Percentiles rank a stretch among this genome's conserved stretches.
Evolutionary conservation across 2,888 invertebrate genomes (phyloP).

Genomic region (Phalangium opilio): DNA sequence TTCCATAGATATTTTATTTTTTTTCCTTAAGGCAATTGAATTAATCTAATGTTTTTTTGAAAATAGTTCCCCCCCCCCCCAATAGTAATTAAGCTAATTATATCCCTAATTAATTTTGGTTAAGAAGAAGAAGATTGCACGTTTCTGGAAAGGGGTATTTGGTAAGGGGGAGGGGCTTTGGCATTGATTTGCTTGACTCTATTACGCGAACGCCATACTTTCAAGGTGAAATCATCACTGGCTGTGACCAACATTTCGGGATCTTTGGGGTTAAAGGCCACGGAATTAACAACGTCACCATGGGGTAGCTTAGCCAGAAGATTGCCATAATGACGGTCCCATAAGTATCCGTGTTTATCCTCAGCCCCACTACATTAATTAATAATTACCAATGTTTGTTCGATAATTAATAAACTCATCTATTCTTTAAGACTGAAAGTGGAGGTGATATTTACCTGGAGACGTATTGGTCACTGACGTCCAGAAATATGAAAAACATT

Average conservation of each 20-base stretch:
- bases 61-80: no score
- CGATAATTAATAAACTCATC: no score
- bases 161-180: no score
- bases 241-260: constrained; percentile 65
- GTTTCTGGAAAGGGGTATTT: no score
- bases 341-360: constrained; percentile 63
- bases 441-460: constrained; percentile 49
- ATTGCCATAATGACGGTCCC: constrained; percentile 69
- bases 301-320: constrained; percentile 60
- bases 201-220: constrained; percentile 38
- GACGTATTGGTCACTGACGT: constrained; percentile 64
- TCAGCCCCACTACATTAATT: constrained; percentile 53
- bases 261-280: constrained; percentile 66
- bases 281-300: constrained; percentile 63
- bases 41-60: no score
- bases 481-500: constrained; percentile 75
- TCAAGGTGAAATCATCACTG: constrained; percentile 62
- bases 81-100: no score
- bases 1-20: no score
- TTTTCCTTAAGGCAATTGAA: no score
- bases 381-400: background rate
- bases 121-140: no score
- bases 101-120: no score
- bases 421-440: no score
- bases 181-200: background rate